Conservation (phyloP, 2,113 vertebrate genomes). For the Ardeotis arabs region DNA sequence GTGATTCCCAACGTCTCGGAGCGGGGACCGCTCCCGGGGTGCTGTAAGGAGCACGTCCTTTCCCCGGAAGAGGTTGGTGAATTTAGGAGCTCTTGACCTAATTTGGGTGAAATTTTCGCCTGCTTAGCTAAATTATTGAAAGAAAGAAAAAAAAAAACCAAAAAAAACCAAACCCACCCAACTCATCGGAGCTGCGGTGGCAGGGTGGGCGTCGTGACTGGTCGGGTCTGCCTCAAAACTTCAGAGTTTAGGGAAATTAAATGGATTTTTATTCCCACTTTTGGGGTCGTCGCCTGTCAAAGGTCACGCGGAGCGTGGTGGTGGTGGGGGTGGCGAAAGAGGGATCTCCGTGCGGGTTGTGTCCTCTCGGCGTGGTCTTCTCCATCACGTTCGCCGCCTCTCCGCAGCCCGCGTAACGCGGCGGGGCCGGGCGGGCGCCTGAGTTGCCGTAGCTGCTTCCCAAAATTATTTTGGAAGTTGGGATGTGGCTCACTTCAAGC, state of each 20-base stretch:
- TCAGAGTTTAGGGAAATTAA: constrained; percentile 43
- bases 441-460: neutral
- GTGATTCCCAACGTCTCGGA: neutral
- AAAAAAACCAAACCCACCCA: neutral
- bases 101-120: neutral
- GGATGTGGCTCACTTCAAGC: neutral
- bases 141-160: rapidly evolving
- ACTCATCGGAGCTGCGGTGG: neutral
- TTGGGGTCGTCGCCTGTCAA: neutral
- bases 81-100: neutral
- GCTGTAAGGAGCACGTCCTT: neutral
- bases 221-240: neutral
- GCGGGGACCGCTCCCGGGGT: neutral
- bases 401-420: too few relatives aligned
- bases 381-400: too few relatives aligned
- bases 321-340: neutral
- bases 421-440: rapidly evolving
- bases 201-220: neutral
- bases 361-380: too few relatives aligned
- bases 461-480: neutral
- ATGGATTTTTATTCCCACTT: constrained; percentile 24
- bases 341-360: rapidly evolving
- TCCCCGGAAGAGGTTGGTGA: neutral
- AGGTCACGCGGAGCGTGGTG: rapidly evolving
- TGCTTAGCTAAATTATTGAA: neutral